These are phyloP conservation scores for Florisuga fusca DNA, from an alignment of 2,797 vertebrate genomes.

Conservation along the genomic window DNA sequence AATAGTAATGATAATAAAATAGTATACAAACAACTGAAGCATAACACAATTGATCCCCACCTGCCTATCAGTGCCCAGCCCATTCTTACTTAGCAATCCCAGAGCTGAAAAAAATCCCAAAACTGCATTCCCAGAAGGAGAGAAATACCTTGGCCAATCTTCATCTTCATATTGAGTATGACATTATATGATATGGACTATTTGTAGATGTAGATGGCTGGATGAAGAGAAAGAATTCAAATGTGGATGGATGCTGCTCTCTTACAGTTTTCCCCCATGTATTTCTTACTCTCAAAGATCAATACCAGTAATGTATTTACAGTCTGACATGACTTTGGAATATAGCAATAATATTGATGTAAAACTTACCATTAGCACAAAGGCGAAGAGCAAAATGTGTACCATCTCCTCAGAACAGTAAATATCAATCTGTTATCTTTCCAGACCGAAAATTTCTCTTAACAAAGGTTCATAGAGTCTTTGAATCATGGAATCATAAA, in stretches of 20 bases:
- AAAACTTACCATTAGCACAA: neutral
- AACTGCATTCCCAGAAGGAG: too few species aligned
- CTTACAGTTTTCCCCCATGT: neutral
- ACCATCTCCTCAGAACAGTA: neutral
- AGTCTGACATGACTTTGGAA: neutral
- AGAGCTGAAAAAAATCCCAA: too few species aligned
- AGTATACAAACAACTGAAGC: too few species aligned
- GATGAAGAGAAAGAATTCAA: neutral
- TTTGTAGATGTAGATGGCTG: neutral
- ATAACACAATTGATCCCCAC: too few species aligned
- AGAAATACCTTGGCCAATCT: too few species aligned
- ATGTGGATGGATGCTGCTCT: neutral
- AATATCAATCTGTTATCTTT: neutral
- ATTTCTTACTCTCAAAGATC: neutral
- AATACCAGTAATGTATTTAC: neutral
- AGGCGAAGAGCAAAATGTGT: neutral
- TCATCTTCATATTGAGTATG: too few species aligned
- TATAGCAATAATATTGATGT: neutral
- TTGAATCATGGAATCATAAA: neutral
- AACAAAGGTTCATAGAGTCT: too few species aligned
- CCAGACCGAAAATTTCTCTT: neutral
- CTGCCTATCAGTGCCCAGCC: too few species aligned
- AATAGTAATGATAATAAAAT: too few species aligned
- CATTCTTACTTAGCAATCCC: too few species aligned
- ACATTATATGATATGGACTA: too few species aligned